phyloP scores from a whole-genome alignment of 2,113 vertebrate genomes.

The Phylloscopus trochilus region DNA sequence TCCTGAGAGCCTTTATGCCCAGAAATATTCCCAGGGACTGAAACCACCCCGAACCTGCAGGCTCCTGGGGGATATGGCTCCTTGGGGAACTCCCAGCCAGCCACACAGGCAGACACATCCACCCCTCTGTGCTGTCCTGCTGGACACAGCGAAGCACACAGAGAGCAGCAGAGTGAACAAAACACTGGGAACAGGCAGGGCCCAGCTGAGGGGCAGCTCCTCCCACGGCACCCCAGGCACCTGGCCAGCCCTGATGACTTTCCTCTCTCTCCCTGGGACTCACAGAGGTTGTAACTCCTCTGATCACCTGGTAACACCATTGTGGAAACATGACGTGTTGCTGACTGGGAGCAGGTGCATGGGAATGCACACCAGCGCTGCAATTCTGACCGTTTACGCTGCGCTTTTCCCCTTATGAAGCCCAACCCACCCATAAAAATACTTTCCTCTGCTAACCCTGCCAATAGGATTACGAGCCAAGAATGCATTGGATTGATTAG shows the following conservation, averaged over 20 bases:
- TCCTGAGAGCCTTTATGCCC: neutral
- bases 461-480: neutral
- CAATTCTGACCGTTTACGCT: neutral
- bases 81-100: neutral
- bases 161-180: neutral
- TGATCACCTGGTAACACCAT: neutral
- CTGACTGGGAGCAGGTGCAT: neutral
- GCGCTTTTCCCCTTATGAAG: neutral
- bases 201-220: neutral
- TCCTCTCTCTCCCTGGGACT: neutral
- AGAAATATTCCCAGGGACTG: neutral
- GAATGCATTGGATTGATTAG: neutral
- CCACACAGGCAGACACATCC: neutral
- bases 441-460: neutral
- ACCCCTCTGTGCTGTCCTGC: fast-evolving
- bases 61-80: neutral
- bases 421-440: neutral
- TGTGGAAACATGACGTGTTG: neutral
- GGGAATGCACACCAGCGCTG: neutral
- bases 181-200: neutral
- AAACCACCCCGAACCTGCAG: neutral
- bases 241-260: neutral
- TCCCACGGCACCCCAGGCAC: neutral
- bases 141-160: fast-evolving
- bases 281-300: neutral